Base-by-base conservation (phyloP, 2,797 vertebrate species). In the Takifugu ocellatus region DNA sequence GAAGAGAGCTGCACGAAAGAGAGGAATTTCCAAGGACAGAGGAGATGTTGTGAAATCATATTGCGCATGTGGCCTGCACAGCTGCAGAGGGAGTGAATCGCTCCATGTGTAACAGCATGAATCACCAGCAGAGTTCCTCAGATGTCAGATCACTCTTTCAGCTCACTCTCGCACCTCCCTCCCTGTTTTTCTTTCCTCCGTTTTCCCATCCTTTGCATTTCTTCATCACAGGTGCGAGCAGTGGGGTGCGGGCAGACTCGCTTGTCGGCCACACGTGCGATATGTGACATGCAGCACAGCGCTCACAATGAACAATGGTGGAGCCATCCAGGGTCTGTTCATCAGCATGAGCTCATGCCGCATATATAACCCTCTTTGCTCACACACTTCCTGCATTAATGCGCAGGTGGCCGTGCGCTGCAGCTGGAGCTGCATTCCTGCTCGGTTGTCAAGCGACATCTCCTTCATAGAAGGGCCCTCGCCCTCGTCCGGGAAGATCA, bases 21-120 rank as follows among this genome's bases (percentile, higher is more conserved):
- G 63, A 72, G 66, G 75, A 81, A 87, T 89, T 91, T 89, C 85
- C 88, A 88, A 83, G 76, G 82, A 87, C 75, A 56, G 83, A 61
- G 51, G 83, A 87, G 85, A 88, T 87, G 87, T 91, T 89, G 88
- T 84, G 87, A 91, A 91, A 92, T 88, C 81, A 75, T 77, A 78
- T 82, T 82, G 78, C 25, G 73, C 87, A 87, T 89, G 86, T 88
- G 84, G 83, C 72, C 66, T 1, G 60, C 84, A 84, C 91, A 92
- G 88, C 89, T 92, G 89, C 77, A 71, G 59, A 74, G 84, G 83
- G 81, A 86, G 85, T 81, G 79, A 78, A 74, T 65, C 42, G 56
- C 71, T 82, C 52, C 72, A 72, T 88, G 87, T 84, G 87, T 71
- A 86, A 84, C 72, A 68, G 79, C 66, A 86, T 89, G 88, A 90